Evolutionary conservation across 2,113 vertebrate species (phyloP).

Genomic region (Calonectris borealis): DNA sequence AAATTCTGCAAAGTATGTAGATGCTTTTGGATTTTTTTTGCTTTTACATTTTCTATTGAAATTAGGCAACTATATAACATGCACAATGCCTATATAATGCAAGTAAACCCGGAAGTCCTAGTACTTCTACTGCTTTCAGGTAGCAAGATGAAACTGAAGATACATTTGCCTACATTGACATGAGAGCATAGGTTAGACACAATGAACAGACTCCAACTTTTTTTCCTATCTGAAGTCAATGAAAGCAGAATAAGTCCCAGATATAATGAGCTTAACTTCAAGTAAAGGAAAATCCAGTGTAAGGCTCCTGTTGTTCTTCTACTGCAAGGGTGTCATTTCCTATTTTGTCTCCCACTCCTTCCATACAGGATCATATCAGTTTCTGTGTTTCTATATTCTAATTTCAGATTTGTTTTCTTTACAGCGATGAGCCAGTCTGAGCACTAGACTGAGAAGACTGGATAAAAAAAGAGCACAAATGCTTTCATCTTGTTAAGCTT

Average conservation of each 20-base stretch:
- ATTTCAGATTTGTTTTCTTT: background rate
- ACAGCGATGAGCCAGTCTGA: background rate
- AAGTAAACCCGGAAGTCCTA: background rate
- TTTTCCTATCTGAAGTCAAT: background rate
- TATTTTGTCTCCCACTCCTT: background rate
- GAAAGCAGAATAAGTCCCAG: background rate
- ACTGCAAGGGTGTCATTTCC: background rate
- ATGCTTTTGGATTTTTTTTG: too few species aligned
- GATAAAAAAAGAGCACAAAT: background rate
- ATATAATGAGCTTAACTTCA: background rate
- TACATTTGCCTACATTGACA: background rate
- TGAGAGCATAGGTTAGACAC: background rate
- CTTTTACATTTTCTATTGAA: background rate
- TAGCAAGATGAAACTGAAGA: background rate
- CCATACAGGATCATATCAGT: fast-evolving
- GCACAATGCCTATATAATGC: background rate
- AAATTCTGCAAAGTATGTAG: background rate
- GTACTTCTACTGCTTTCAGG: background rate
- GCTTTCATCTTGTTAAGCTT: background rate
- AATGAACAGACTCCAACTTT: fast-evolving
- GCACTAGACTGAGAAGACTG: background rate
- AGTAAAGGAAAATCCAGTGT: background rate
- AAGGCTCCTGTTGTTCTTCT: background rate
- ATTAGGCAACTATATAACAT: background rate
- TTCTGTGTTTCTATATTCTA: background rate